These are phyloP conservation scores for Manis javanica DNA, from an alignment of 2,797 vertebrate genomes.

Conservation along the genomic window DNA sequence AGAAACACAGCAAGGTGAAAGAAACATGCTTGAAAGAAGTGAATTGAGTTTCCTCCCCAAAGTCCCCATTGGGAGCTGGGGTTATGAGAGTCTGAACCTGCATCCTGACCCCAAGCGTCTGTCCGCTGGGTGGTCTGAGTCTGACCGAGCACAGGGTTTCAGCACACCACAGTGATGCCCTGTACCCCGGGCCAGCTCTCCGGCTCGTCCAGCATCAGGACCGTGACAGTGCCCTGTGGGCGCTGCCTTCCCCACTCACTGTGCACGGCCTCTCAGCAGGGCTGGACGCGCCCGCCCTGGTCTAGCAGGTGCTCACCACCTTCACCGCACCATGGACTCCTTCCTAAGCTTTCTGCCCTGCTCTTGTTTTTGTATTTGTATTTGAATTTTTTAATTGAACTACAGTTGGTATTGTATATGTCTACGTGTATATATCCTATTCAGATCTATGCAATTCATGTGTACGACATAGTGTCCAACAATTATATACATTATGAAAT, in stretches of 20 bases:
- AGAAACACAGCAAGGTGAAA: too few relatives aligned
- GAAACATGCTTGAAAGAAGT: not conserved
- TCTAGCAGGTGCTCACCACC: accelerated
- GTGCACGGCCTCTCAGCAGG: too few relatives aligned
- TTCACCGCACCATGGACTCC: accelerated
- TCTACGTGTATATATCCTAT: too few relatives aligned
- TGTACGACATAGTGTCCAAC: too few relatives aligned
- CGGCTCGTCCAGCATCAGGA: accelerated
- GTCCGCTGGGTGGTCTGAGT: accelerated
- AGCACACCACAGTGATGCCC: accelerated
- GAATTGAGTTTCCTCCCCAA: not conserved
- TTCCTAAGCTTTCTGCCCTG: not conserved
- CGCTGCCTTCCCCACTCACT: accelerated
- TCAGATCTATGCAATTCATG: too few relatives aligned
- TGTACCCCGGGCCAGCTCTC: accelerated
- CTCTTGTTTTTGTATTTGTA: not conserved
- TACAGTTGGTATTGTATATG: too few relatives aligned
- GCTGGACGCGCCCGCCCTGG: accelerated
- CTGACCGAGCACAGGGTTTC: accelerated
- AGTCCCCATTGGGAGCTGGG: too few relatives aligned
- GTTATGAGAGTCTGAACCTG: not conserved
- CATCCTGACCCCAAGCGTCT: not conserved
- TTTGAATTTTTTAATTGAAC: too few relatives aligned
- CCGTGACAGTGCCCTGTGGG: not conserved
- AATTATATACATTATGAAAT: too few relatives aligned